Evolutionary conservation across 2,888 invertebrate genomes (phyloP).

Genomic region (Campopleginae sp.): DNA sequence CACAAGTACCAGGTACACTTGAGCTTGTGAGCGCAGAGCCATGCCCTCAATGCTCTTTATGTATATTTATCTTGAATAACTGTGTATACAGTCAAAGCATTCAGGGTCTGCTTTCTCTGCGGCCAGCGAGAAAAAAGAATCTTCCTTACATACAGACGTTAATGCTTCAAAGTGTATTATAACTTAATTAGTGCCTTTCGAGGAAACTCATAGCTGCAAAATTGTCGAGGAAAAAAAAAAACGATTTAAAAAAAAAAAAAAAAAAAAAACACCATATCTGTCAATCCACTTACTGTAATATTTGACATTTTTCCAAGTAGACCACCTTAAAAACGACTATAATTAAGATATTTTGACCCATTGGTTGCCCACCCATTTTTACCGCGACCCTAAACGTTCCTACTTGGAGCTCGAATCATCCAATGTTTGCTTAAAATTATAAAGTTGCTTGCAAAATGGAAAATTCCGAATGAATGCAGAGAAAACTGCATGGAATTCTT

Average conservation of each 20-base stretch:
- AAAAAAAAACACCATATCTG: background rate
- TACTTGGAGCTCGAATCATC: too few species aligned
- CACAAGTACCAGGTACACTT: conserved; percentile 48
- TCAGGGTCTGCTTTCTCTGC: conserved; percentile 10
- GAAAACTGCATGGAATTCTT: too few species aligned
- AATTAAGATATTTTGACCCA: background rate
- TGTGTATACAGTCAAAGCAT: conserved; percentile 23
- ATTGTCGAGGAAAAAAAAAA: conserved; percentile 20
- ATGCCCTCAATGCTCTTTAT: conserved; percentile 51
- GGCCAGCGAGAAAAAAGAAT: background rate
- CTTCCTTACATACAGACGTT: background rate
- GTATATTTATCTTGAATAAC: conserved; percentile 27
- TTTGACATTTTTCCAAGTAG: background rate
- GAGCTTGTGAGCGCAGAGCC: conserved; percentile 33
- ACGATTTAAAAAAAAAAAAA: background rate
- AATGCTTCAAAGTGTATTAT: conserved; percentile 25
- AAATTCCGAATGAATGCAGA: too few species aligned
- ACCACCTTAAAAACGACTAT: background rate
- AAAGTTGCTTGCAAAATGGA: too few species aligned
- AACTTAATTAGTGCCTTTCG: conserved; percentile 25
- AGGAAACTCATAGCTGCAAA: background rate
- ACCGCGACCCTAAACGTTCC: too few species aligned
- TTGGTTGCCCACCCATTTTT: background rate
- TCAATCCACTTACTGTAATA: background rate
- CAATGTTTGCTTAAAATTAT: too few species aligned